Conservation (phyloP, 2,113 vertebrate species). For the Rhagologus leucostigma region DNA sequence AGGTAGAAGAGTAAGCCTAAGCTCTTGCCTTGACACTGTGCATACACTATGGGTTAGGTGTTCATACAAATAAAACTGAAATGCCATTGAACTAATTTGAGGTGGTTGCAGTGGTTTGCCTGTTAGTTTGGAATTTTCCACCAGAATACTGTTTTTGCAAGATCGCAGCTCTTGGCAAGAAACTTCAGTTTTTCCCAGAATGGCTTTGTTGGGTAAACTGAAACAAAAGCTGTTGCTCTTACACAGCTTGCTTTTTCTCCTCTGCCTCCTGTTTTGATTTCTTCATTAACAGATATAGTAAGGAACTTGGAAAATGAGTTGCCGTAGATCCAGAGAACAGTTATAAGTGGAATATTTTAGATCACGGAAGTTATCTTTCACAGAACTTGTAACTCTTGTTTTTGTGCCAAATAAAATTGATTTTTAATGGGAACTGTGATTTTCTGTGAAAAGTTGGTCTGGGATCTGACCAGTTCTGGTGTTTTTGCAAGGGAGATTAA, state of each 20-base stretch:
- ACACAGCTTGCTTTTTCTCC: background rate
- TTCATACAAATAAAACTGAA: background rate
- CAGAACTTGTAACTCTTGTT: background rate
- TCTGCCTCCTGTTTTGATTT: background rate
- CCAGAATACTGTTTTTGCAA: conserved; percentile 36
- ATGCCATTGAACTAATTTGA: background rate
- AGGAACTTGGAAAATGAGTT: background rate
- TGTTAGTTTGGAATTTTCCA: conserved; percentile 42
- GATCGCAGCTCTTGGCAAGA: conserved; percentile 46
- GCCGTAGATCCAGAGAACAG: background rate
- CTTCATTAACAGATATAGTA: background rate
- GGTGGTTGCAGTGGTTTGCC: conserved; percentile 9
- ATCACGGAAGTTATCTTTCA: background rate
- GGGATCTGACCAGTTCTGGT: background rate
- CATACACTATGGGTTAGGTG: background rate
- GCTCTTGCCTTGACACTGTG: background rate
- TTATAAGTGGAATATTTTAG: background rate
- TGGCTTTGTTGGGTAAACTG: conserved; percentile 32
- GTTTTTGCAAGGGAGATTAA: background rate
- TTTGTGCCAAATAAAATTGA: background rate
- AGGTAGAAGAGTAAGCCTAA: background rate
- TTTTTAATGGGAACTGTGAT: background rate
- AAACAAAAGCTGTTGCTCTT: conserved; percentile 33
- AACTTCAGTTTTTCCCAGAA: conserved; percentile 5
- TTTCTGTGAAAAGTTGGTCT: background rate